Percentiles rank a stretch among this genome's conserved stretches.
These are phyloP conservation scores for Schizaphis graminum DNA, from an alignment of 2,888 invertebrate species.

Conservation along the genomic window DNA sequence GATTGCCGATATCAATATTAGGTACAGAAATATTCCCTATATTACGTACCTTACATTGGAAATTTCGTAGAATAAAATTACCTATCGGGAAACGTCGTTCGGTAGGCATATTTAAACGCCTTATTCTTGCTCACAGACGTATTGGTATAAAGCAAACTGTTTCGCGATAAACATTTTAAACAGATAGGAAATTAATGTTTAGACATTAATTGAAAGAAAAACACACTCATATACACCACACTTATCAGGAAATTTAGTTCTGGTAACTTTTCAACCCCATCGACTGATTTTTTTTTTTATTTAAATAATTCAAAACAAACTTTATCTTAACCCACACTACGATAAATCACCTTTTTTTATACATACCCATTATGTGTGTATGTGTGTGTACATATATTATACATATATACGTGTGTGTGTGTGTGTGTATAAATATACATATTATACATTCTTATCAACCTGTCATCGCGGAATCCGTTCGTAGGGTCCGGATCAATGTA, in stretches of 20 bases:
- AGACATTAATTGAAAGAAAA: constrained; percentile 9
- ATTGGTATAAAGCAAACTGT: background rate
- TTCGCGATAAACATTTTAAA: background rate
- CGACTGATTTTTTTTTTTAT: background rate
- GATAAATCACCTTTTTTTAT: background rate
- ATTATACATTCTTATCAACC: background rate
- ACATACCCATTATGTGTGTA: background rate
- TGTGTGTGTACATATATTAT: too few relatives aligned
- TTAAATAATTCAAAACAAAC: background rate
- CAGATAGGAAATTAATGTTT: background rate
- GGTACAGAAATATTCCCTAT: too few relatives aligned
- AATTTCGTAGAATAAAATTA: background rate
- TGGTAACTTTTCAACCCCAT: background rate
- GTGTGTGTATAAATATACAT: background rate
- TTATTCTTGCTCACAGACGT: background rate
- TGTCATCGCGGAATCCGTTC: background rate
- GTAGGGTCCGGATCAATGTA: background rate
- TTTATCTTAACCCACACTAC: background rate
- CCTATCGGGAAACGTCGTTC: background rate
- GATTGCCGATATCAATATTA: too few relatives aligned
- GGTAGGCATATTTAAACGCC: background rate
- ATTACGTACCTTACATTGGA: background rate
- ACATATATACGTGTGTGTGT: background rate
- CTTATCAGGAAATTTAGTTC: constrained; percentile 26
- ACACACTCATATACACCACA: background rate